A percentile compares a stretch with the other conserved stretches of the same genome.
Conservation (phyloP, 2,888 invertebrate genomes). For the Sarcophaga subvicina region DNA sequence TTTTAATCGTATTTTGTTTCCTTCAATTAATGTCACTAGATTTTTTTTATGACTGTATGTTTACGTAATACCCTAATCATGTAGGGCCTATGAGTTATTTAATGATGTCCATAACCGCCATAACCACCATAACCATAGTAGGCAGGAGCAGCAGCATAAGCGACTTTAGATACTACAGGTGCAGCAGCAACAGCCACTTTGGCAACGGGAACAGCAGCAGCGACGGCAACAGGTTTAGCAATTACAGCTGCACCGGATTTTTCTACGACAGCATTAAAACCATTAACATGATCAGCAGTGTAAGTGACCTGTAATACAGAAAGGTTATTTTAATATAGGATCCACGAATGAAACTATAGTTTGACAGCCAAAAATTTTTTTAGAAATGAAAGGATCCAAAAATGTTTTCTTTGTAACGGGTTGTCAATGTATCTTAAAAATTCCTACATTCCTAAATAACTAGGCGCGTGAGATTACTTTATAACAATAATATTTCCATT, state of each 20-base stretch:
- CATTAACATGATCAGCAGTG: slow-evolving; percentile 86
- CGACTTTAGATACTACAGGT: slow-evolving; percentile 66
- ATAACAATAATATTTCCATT: no score
- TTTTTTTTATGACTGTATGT: slow-evolving; percentile 32
- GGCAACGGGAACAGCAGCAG: slow-evolving; percentile 73
- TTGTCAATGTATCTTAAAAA: no score
- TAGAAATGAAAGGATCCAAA: no score
- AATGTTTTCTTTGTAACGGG: no score
- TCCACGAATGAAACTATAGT: not conserved
- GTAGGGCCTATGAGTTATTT: slow-evolving; percentile 3
- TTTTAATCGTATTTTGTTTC: not conserved
- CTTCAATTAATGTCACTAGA: slow-evolving; percentile 52
- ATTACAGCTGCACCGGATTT: slow-evolving; percentile 79
- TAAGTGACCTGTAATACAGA: slow-evolving; percentile 83
- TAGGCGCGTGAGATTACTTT: no score
- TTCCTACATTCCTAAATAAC: no score
- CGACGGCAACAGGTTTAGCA: slow-evolving; percentile 73
- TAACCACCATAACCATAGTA: slow-evolving; percentile 53
- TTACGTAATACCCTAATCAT: not conserved
- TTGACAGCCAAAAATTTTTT: not conserved
- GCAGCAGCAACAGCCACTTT: slow-evolving; percentile 76
- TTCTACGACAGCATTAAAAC: slow-evolving; percentile 87
- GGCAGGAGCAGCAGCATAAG: slow-evolving; percentile 54
- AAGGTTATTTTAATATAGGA: no score
- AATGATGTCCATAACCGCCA: slow-evolving; percentile 71